phyloP scores from a whole-genome alignment of 2,888 invertebrate genomes.

The Acrobasis suavella region DNA sequence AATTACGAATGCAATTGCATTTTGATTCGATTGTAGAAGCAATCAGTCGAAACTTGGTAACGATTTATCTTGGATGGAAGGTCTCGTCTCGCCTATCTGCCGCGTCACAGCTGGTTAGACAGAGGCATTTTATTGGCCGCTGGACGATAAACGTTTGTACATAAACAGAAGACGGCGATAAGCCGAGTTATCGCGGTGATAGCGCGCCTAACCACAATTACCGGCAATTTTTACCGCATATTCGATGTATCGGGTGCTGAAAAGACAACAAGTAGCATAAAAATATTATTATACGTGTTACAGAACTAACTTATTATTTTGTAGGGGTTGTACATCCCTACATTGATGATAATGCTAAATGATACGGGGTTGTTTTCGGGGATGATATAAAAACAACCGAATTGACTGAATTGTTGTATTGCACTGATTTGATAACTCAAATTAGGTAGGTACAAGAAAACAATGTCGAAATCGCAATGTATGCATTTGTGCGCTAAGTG shows the following conservation, averaged over 20 bases:
- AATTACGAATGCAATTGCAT: not conserved
- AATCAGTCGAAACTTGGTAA: conserved; percentile 3
- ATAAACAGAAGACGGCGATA: conserved; percentile 20
- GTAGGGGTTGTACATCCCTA: too few species aligned
- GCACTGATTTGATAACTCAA: too few species aligned
- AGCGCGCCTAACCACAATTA: conserved; percentile 11
- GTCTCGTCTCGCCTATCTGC: conserved; percentile 12
- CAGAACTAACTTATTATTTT: too few species aligned
- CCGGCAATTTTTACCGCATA: not conserved
- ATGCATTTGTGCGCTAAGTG: too few species aligned
- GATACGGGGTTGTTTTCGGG: too few species aligned
- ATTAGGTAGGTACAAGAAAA: too few species aligned
- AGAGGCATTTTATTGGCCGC: conserved; percentile 20
- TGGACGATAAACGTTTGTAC: conserved; percentile 16
- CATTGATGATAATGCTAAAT: too few species aligned
- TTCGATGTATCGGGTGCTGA: not conserved
- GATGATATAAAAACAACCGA: too few species aligned
- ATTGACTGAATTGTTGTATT: too few species aligned
- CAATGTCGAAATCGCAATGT: too few species aligned
- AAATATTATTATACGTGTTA: too few species aligned
- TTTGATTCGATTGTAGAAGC: not conserved
- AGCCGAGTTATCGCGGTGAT: conserved; percentile 12
- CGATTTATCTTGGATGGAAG: conserved; percentile 10
- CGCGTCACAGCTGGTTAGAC: conserved; percentile 13
- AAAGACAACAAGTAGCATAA: too few species aligned